These are phyloP conservation scores for Drosophila funebris DNA, from an alignment of 1,140 invertebrate species.

Conservation along the genomic window DNA sequence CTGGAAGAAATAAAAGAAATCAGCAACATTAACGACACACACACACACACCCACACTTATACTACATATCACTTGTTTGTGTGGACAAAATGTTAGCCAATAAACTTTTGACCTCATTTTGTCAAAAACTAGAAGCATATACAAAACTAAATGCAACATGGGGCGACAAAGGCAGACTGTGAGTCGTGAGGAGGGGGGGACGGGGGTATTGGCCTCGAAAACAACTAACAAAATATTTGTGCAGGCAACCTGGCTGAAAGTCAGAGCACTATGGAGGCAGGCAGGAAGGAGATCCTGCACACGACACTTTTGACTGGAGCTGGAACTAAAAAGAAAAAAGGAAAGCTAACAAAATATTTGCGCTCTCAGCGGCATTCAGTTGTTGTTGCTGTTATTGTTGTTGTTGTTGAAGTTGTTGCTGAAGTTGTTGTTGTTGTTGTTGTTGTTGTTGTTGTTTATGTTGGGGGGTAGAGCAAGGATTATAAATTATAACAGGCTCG, in stretches of 20 bases:
- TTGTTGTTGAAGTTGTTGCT: conserved; percentile 23
- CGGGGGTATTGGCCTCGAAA: neutral
- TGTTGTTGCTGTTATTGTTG: conserved; percentile 34
- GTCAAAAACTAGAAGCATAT: conserved; percentile 38
- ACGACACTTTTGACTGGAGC: conserved; percentile 49
- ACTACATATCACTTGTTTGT: conserved; percentile 6
- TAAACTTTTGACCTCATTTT: conserved; percentile 82
- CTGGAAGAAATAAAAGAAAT: neutral
- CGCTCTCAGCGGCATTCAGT: conserved; percentile 40
- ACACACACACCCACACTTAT: neutral
- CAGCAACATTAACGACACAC: neutral
- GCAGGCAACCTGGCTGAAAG: conserved; percentile 25
- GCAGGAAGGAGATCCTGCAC: conserved; percentile 40
- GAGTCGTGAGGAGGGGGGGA: neutral
- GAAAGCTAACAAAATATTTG: conserved; percentile 42
- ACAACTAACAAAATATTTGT: conserved; percentile 66
- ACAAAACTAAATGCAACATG: conserved; percentile 55
- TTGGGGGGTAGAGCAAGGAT: conserved; percentile 61
- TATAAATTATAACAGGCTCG: conserved; percentile 80
- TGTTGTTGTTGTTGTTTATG: conserved; percentile 30
- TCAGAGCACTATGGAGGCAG: neutral
- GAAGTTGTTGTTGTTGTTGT: conserved; percentile 38
- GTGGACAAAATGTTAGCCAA: conserved; percentile 57
- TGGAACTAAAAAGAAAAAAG: conserved; percentile 32
- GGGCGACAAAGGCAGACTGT: neutral